Base-by-base conservation (phyloP, 1,140 invertebrate species). In the Heliconius hewitsoni region DNA sequence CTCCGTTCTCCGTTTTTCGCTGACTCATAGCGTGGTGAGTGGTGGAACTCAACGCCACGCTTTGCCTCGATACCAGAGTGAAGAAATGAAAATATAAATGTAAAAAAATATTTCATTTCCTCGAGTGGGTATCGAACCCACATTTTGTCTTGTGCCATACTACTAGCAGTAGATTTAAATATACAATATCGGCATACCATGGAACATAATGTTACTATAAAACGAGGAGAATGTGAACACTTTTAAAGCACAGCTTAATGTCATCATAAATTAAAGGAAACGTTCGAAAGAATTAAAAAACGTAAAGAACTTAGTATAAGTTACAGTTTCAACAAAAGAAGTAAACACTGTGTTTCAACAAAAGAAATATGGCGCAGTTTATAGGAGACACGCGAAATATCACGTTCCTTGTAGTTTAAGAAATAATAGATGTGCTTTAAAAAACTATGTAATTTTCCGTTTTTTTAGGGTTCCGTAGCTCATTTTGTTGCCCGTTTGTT, bases 281-380 rank as follows among this genome's bases (percentile, higher is more conserved):
- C 27, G 60, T 66, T 66, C 27, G 60, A 66, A 66, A 66, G 60
- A 66, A 66, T 66, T 66, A 66, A 66, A 66, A 66, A 66, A 66
- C 30, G 60, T 66, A 66, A 30, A 66, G 60, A 66, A 30, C 60
- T 66, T 66, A 16, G 60, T 66, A 30, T 30, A 66, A 66, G 23
- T 66, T 66, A 18, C 60, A 66, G 60, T 66, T 66, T 66, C 60
- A 66, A 66, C 60, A 66, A 66, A 66, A 66, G 27, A 13, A 66
- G 60, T 66, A 66, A 66, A 30, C 60, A 66, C 60, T 66, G 13
- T 6, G 23, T 23, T 23, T 23, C 23, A 23, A 23, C 23, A 23
- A 23, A 27, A 66, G 60, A 66, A 66, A 66, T 66, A 66, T 66
- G 60, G 60, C 23, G 27, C 60, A 66, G 60, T 66, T 66, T 66